phyloP scores from a whole-genome alignment of 2,888 invertebrate species.

The Metopia argyrocephala region DNA sequence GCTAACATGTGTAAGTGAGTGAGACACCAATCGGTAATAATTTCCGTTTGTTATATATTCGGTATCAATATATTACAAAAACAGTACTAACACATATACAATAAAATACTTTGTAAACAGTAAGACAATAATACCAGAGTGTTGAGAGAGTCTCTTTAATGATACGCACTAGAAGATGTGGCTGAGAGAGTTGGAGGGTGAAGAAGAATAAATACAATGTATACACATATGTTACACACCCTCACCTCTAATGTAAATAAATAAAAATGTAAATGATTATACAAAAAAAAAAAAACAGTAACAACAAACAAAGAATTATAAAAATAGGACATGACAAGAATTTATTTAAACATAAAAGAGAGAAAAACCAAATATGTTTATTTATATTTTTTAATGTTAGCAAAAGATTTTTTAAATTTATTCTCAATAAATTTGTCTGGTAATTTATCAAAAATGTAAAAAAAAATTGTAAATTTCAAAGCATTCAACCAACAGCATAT shows the following conservation, averaged over 20 bases:
- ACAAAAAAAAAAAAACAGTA: neutral
- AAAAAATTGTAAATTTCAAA: neutral
- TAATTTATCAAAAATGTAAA: too few relatives aligned
- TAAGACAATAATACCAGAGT: too few relatives aligned
- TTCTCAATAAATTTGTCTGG: neutral
- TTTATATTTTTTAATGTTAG: neutral
- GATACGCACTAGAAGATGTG: too few relatives aligned
- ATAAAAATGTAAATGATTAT: neutral
- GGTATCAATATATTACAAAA: slow-evolving; percentile 14
- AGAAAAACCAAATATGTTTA: neutral
- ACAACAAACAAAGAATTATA: slow-evolving; percentile 40
- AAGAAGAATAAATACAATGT: neutral
- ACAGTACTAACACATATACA: neutral
- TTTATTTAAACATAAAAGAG: neutral
- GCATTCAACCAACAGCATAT: neutral
- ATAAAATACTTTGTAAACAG: too few relatives aligned
- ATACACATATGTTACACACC: too few relatives aligned
- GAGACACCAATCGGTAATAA: neutral
- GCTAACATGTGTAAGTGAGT: neutral
- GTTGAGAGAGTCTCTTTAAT: too few relatives aligned
- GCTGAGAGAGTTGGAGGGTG: too few relatives aligned
- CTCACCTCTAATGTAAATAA: neutral
- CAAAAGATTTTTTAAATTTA: neutral
- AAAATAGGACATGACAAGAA: slow-evolving; percentile 52
- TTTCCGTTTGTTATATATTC: slow-evolving; percentile 31